Percentiles rank a stretch among this genome's conserved stretches.
phyloP scores from a whole-genome alignment of 2,113 vertebrate species.

The Neopipo cinnamomea region DNA sequence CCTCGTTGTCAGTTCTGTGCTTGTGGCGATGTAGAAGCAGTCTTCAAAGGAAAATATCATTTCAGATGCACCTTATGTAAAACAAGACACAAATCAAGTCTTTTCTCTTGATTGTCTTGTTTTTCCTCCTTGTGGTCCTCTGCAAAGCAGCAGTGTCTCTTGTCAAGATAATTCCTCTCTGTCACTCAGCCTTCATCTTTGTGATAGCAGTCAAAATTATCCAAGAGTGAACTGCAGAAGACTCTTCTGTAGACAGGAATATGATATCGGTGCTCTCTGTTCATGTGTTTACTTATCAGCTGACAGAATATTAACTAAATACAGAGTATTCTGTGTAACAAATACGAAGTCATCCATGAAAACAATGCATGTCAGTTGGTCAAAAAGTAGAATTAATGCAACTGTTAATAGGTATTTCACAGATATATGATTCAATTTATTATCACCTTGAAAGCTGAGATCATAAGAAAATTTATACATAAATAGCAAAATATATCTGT shows the following conservation, averaged over 20 bases:
- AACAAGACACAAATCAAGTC: background rate
- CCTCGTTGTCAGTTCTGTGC: background rate
- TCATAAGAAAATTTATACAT: background rate
- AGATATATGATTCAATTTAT: background rate
- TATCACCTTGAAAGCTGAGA: background rate
- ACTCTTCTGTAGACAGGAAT: background rate
- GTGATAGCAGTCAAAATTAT: background rate
- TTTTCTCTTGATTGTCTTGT: background rate
- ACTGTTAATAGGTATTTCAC: background rate
- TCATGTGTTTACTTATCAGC: background rate
- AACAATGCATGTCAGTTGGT: background rate
- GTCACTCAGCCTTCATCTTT: background rate
- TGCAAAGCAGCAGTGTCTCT: background rate
- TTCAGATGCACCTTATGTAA: background rate
- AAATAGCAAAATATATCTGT: background rate
- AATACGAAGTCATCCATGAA: fast-evolving
- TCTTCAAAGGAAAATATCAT: background rate
- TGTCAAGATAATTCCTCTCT: background rate
- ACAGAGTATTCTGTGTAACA: background rate
- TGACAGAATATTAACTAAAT: background rate
- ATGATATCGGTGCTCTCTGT: background rate
- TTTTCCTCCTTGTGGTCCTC: background rate
- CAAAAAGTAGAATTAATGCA: background rate
- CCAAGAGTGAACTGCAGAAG: background rate
- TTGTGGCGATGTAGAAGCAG: background rate